phyloP scores from a whole-genome alignment of 2,113 vertebrate genomes.

The Parus major region DNA sequence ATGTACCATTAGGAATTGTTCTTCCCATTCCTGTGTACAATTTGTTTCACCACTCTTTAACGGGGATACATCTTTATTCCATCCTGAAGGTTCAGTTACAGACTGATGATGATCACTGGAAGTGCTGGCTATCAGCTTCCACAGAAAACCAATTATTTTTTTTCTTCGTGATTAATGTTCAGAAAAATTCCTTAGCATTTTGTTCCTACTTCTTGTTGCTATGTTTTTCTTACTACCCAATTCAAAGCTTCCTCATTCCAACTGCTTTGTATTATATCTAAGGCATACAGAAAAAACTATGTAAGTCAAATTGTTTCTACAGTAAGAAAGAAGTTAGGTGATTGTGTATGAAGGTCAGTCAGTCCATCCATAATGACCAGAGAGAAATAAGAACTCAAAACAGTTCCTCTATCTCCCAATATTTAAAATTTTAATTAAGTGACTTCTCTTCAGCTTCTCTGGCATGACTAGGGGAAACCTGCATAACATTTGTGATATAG shows the following conservation, averaged over 20 bases:
- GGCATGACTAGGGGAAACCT: background rate
- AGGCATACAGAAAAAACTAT: background rate
- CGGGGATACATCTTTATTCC: background rate
- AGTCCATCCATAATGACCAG: background rate
- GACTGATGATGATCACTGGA: background rate
- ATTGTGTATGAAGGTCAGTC: background rate
- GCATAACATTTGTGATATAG: background rate
- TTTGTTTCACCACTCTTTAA: background rate
- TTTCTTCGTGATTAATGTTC: background rate
- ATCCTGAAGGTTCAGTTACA: background rate
- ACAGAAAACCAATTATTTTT: background rate
- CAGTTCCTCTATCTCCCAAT: background rate
- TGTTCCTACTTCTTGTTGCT: background rate
- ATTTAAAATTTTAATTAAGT: background rate
- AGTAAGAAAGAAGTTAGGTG: background rate
- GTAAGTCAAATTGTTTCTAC: background rate
- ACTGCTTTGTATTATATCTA: background rate
- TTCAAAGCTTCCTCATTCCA: background rate
- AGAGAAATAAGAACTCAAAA: background rate
- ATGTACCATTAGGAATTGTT: background rate
- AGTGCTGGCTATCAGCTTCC: background rate
- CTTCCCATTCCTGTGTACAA: background rate
- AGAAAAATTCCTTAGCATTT: background rate
- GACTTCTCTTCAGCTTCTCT: background rate
- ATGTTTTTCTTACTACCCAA: background rate